Percentiles rank a stretch among this genome's conserved stretches.
These are phyloP conservation scores for Drosophila paulistorum DNA, from an alignment of 1,140 invertebrate species.

Conservation along the genomic window DNA sequence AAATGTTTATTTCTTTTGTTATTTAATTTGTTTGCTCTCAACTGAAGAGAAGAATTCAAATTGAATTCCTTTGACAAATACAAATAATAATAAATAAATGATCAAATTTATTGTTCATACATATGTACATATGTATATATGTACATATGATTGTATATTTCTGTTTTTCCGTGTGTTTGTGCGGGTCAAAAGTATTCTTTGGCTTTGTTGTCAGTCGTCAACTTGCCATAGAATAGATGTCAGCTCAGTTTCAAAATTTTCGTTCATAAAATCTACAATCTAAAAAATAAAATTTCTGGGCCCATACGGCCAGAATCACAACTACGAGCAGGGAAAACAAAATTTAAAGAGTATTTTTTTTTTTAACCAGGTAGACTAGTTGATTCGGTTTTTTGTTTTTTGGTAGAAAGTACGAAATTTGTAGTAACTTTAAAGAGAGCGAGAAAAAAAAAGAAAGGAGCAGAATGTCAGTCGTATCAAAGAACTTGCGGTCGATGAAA, in stretches of 20 bases:
- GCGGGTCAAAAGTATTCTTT: conserved; percentile 1
- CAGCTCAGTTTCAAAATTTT: conserved; percentile 39
- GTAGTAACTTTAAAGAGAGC: background rate
- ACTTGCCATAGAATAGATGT: background rate
- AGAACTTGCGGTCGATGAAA: conserved; percentile 10
- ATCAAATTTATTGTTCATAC: conserved; percentile 23
- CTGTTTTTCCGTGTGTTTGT: background rate
- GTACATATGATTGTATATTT: background rate
- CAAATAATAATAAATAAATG: conserved; percentile 53
- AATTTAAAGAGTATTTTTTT: conserved; percentile 9
- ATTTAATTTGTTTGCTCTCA: conserved; percentile 37
- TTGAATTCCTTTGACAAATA: conserved; percentile 59
- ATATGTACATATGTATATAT: no score
- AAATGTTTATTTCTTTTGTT: conserved; percentile 36
- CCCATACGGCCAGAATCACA: background rate
- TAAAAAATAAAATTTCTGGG: conserved; percentile 27
- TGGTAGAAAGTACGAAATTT: background rate
- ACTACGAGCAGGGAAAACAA: background rate
- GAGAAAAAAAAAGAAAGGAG: background rate
- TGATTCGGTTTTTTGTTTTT: background rate
- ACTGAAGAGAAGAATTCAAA: conserved; percentile 57
- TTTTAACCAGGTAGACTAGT: background rate
- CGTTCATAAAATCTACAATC: conserved; percentile 19
- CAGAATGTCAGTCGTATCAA: conserved; percentile 31
- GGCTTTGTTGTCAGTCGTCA: conserved; percentile 20